Evolutionary conservation across 2,113 vertebrate genomes (phyloP).

Genomic region (Daboia siamensis): DNA sequence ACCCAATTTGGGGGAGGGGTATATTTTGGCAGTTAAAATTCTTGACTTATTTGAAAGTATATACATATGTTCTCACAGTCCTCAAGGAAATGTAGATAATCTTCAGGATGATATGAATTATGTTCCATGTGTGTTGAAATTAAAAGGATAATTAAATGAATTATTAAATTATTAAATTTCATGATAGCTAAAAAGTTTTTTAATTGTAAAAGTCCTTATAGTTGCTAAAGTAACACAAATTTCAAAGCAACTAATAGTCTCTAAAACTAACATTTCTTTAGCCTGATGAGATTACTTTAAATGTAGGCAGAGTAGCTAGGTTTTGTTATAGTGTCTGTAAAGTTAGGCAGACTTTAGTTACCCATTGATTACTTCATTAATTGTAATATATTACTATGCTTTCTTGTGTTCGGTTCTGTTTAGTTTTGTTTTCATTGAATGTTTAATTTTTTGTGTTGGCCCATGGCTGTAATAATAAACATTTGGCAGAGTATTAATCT

Average conservation of each 20-base stretch:
- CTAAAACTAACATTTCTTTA: slow-evolving; percentile 32
- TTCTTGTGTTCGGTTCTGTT: no score
- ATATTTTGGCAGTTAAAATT: neutral
- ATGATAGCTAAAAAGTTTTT: slow-evolving; percentile 22
- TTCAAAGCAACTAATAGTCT: slow-evolving; percentile 22
- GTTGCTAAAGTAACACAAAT: slow-evolving; percentile 34
- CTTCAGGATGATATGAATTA: neutral
- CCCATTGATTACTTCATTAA: no score
- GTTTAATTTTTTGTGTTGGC: no score
- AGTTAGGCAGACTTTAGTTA: no score
- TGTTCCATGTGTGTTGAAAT: accelerated
- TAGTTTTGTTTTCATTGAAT: no score
- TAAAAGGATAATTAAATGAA: slow-evolving; percentile 28
- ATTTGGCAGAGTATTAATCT: neutral
- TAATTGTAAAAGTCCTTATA: slow-evolving; percentile 33
- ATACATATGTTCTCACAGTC: neutral
- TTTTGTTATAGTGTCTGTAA: no score
- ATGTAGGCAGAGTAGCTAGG: slow-evolving; percentile 1
- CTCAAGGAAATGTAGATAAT: neutral
- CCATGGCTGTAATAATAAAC: no score
- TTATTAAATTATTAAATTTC: neutral
- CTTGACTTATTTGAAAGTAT: neutral
- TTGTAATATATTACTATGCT: no score
- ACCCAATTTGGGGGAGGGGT: neutral
- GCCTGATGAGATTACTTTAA: slow-evolving; percentile 28